Percentiles rank a stretch among this genome's conserved stretches.
phyloP scores from a whole-genome alignment of 1,140 invertebrate species.

The Lanistes nyassanus region DNA sequence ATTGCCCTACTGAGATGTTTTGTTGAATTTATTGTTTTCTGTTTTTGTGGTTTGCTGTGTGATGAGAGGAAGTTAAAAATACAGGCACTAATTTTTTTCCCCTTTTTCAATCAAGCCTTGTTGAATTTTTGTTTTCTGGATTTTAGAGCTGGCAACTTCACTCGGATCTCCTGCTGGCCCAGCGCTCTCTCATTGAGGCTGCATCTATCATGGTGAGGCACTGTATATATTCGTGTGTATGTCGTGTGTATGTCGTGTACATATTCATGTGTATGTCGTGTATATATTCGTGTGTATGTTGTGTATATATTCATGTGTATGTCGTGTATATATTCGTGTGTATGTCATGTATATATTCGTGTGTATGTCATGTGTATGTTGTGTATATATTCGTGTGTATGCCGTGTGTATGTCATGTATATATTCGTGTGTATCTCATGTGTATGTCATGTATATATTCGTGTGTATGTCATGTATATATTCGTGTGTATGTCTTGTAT shows the following conservation, averaged over 20 bases:
- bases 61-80: too few relatives aligned
- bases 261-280: not conserved
- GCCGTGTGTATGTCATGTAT: slow-evolving; percentile 3
- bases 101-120: too few relatives aligned
- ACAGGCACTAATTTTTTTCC: too few relatives aligned
- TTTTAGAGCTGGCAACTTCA: slow-evolving; percentile 62
- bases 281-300: not conserved
- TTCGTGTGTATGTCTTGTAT: too few relatives aligned
- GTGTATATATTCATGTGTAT: too few relatives aligned
- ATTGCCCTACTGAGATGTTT: too few relatives aligned
- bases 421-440: not conserved
- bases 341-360: too few relatives aligned
- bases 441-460: too few relatives aligned
- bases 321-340: too few relatives aligned
- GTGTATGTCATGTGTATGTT: not conserved
- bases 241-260: slow-evolving; percentile 6
- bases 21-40: not conserved
- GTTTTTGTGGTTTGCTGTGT: slow-evolving; percentile 14
- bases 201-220: slow-evolving; percentile 49
- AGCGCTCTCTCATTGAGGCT: slow-evolving; percentile 70
- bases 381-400: not conserved
- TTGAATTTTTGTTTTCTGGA: too few relatives aligned
- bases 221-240: not conserved
- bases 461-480: too few relatives aligned
- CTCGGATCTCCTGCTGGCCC: slow-evolving; percentile 72